These are phyloP conservation scores for Sycophila sp. DNA, from an alignment of 1,140 invertebrate genomes.

Conservation along the genomic window DNA sequence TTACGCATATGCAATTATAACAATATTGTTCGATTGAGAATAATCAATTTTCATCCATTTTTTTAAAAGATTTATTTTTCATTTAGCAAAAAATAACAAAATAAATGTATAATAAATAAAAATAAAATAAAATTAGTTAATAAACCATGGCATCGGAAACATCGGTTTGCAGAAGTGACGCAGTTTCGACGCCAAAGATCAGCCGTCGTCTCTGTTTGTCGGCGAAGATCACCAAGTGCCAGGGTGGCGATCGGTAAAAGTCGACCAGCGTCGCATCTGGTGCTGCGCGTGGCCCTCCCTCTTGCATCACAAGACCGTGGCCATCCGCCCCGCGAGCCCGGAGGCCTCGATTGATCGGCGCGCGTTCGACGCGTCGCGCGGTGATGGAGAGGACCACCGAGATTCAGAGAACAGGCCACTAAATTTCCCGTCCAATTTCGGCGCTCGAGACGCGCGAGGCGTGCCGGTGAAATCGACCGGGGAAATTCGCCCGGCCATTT, in stretches of 20 bases:
- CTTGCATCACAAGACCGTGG: neutral
- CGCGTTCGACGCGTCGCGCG: neutral
- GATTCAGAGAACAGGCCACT: constrained; percentile 58
- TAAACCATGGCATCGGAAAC: too few relatives aligned
- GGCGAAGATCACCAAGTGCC: too few relatives aligned
- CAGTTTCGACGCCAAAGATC: too few relatives aligned
- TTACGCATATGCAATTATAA: too few relatives aligned
- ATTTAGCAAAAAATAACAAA: too few relatives aligned
- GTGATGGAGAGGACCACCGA: constrained; percentile 46
- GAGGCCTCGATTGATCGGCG: constrained; percentile 34
- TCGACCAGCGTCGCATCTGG: neutral
- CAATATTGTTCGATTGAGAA: too few relatives aligned
- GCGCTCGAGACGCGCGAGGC: constrained; percentile 27
- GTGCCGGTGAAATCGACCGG: neutral
- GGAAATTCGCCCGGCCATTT: constrained; percentile 8
- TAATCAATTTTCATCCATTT: too few relatives aligned
- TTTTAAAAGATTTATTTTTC: too few relatives aligned
- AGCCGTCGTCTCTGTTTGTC: too few relatives aligned
- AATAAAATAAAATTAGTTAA: neutral
- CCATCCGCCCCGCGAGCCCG: neutral
- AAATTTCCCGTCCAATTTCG: constrained; percentile 64
- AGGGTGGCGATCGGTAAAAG: neutral
- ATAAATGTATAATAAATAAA: too few relatives aligned
- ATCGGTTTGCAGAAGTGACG: too few relatives aligned
- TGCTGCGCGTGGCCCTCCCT: neutral